These are phyloP conservation scores for Lagodon rhomboides DNA, from an alignment of 2,797 vertebrate genomes.

Conservation along the genomic window DNA sequence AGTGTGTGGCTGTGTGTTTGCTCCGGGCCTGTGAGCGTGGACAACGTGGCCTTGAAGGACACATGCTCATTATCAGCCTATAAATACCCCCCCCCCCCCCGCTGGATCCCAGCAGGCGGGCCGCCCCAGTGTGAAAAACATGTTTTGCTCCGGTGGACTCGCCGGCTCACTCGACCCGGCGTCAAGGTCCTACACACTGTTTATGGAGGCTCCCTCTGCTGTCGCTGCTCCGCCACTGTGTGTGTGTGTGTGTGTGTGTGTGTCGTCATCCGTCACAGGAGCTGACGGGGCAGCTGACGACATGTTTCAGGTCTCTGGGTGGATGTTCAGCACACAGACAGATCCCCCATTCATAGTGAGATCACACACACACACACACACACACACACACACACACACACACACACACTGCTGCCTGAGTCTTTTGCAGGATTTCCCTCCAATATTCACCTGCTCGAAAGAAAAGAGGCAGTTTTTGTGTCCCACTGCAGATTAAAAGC, in stretches of 20 bases:
- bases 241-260: neutral
- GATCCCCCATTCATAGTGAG: neutral
- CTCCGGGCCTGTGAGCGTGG: conserved; percentile 13
- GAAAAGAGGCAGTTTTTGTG: too few relatives aligned
- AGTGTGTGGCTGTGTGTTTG: neutral
- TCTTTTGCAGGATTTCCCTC: too few relatives aligned
- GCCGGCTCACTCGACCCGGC: neutral
- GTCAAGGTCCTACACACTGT: neutral
- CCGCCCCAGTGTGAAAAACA: conserved; percentile 57
- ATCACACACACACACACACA: neutral
- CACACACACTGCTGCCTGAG: neutral
- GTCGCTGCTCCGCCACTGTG: neutral
- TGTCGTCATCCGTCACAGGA: conserved; percentile 10
- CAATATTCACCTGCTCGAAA: too few relatives aligned
- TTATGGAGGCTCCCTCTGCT: conserved; percentile 54
- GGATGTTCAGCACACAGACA: conserved; percentile 8
- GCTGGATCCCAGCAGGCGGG: conserved; percentile 30
- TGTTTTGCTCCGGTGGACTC: conserved; percentile 58
- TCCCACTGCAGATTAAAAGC: too few relatives aligned
- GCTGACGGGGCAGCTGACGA: conserved; percentile 4
- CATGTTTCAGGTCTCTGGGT: neutral
- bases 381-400: neutral
- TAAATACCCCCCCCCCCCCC: conserved; percentile 58
- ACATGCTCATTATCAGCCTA: conserved; percentile 58
- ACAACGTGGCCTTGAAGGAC: conserved; percentile 50